These are phyloP conservation scores for Eunapius fragilis DNA, from an alignment of 37 sponge, comb jelly and placozoan species.

Conservation along the genomic window DNA sequence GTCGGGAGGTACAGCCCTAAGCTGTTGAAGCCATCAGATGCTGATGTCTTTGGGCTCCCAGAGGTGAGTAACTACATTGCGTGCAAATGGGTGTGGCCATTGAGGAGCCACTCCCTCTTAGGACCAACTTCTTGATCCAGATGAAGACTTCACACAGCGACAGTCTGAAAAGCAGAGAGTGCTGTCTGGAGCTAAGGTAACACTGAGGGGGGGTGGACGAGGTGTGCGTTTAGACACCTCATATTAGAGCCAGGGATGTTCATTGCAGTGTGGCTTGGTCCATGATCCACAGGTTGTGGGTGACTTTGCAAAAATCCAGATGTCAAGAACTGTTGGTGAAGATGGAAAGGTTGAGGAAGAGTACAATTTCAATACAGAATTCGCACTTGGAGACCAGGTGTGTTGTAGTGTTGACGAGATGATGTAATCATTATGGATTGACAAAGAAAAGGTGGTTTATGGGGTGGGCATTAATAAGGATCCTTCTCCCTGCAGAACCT, in stretches of 20 bases:
- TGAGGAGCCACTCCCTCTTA: background rate
- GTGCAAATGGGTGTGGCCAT: background rate
- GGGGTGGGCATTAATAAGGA: background rate
- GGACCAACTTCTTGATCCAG: slow-evolving; percentile 34
- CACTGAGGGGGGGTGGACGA: too few relatives aligned
- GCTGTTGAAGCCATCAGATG: slow-evolving; percentile 63
- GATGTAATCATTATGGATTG: background rate
- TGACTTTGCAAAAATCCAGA: slow-evolving; percentile 30
- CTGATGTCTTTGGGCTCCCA: slow-evolving; percentile 48
- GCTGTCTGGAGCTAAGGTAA: slow-evolving; percentile 21
- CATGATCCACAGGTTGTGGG: slow-evolving; percentile 25
- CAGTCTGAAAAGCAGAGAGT: slow-evolving; percentile 9
- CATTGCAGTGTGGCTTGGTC: background rate
- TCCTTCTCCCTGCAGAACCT: slow-evolving; percentile 31
- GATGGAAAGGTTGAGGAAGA: slow-evolving; percentile 83
- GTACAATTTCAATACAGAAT: slow-evolving; percentile 87
- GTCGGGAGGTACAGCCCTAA: slow-evolving; percentile 79
- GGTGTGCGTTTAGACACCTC: too few relatives aligned
- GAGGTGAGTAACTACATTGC: background rate
- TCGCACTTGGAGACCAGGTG: slow-evolving; percentile 55
- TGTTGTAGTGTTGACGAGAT: background rate
- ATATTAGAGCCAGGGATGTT: too few relatives aligned
- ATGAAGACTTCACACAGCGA: slow-evolving; percentile 27
- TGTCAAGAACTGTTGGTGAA: slow-evolving; percentile 48
- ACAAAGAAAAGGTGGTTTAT: background rate